phyloP scores from a whole-genome alignment of 2,888 invertebrate genomes.

The Caradrina kadenii region DNA sequence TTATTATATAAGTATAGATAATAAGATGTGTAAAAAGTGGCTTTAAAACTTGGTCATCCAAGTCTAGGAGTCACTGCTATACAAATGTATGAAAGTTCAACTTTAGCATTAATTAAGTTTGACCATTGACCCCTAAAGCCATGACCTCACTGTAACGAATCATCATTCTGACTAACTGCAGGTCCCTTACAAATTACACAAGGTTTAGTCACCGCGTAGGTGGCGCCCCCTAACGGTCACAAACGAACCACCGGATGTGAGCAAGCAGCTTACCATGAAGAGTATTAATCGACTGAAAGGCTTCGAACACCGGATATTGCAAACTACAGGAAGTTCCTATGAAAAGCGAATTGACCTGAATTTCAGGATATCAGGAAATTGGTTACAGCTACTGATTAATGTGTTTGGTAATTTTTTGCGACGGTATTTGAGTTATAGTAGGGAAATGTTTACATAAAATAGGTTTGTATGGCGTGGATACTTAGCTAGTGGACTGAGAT shows the following conservation, averaged over 20 bases:
- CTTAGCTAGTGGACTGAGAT: background rate
- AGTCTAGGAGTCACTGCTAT: background rate
- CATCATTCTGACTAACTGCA: slow-evolving; percentile 38
- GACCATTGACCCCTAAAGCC: slow-evolving; percentile 1
- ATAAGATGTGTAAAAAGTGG: no score
- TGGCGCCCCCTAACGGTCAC: slow-evolving; percentile 41
- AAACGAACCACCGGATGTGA: slow-evolving; percentile 68
- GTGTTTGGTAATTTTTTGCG: slow-evolving; percentile 22
- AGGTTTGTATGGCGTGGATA: background rate
- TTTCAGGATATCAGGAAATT: slow-evolving; percentile 77
- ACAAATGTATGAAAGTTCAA: slow-evolving; percentile 5
- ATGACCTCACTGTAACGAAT: background rate
- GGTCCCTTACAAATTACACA: slow-evolving; percentile 29
- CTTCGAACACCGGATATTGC: slow-evolving; percentile 83
- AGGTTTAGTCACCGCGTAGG: slow-evolving; percentile 41
- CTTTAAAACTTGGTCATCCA: no score
- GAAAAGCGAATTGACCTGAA: slow-evolving; percentile 69
- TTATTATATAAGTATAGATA: no score
- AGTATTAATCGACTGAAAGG: slow-evolving; percentile 85
- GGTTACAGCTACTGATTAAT: slow-evolving; percentile 61
- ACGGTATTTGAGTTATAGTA: slow-evolving; percentile 6
- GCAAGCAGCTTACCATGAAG: slow-evolving; percentile 67
- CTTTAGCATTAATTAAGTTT: background rate
- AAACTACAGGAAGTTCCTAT: slow-evolving; percentile 71
- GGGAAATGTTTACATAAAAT: background rate